phyloP scores from a whole-genome alignment of 2,888 invertebrate species.

The Agonum fuliginosum region DNA sequence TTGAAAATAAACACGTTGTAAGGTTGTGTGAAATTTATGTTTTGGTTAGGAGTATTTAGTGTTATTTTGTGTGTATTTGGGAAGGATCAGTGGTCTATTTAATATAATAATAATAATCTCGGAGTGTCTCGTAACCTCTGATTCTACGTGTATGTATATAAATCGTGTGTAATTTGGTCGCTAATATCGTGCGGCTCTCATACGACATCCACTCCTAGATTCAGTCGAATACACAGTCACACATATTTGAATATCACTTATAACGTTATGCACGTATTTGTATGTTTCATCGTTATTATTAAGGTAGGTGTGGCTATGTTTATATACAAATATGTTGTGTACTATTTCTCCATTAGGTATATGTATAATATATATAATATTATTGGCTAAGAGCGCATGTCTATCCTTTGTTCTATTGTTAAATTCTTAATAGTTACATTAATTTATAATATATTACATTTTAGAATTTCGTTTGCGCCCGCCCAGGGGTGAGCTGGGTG shows the following conservation, averaged over 20 bases:
- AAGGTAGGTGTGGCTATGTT: conserved; percentile 59
- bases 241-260: conserved; percentile 60
- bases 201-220: conserved; percentile 46
- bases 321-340: conserved; percentile 60
- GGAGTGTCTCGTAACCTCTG: conserved; percentile 49
- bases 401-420: conserved; percentile 67
- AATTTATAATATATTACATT: conserved; percentile 71
- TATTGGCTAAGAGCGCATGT: conserved; percentile 71
- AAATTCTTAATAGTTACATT: conserved; percentile 70
- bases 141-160: conserved; percentile 59
- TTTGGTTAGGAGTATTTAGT: neutral
- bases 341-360: conserved; percentile 58
- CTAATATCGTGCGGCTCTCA: conserved; percentile 59
- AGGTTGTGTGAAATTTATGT: neutral
- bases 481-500: conserved; percentile 53
- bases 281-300: conserved; percentile 55
- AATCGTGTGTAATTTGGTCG: conserved; percentile 60
- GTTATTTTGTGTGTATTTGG: conserved; percentile 5
- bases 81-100: conserved; percentile 22
- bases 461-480: conserved; percentile 72
- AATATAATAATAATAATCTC: conserved; percentile 33
- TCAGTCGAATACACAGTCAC: conserved; percentile 53
- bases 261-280: conserved; percentile 55
- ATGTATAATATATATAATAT: conserved; percentile 58
- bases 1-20: no score